Conservation (phyloP, 2,797 vertebrate genomes). For the Meda fulgida region DNA sequence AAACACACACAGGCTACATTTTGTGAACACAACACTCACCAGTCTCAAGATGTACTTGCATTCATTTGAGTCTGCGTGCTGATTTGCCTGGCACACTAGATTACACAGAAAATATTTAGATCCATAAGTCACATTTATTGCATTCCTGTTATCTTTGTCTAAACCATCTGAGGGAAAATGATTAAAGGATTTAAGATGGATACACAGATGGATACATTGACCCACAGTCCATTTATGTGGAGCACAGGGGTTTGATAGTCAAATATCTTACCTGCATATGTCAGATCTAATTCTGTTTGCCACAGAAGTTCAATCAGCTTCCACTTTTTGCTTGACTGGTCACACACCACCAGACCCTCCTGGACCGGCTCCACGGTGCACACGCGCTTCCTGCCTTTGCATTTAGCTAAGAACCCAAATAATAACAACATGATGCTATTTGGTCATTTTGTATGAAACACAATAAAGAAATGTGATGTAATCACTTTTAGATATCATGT, state of each 20-base stretch:
- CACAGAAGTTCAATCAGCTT: constrained; percentile 75
- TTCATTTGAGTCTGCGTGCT: constrained; percentile 67
- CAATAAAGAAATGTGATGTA: background rate
- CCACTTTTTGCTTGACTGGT: constrained; percentile 82
- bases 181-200: background rate
- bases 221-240: background rate
- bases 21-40: constrained; percentile 69
- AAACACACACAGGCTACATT: background rate
- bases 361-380: constrained; percentile 69
- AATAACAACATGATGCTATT: background rate
- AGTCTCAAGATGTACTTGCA: constrained; percentile 83
- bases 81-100: constrained; percentile 58
- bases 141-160: background rate
- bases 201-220: background rate
- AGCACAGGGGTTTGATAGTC: background rate
- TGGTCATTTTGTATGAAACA: background rate
- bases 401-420: constrained; percentile 50
- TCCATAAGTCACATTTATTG: background rate
- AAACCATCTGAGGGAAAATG: background rate
- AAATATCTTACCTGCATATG: constrained; percentile 82
- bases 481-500: background rate
- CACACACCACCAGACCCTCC: constrained; percentile 77
- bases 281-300: constrained; percentile 74
- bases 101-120: constrained; percentile 33
- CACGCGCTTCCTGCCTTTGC: constrained; percentile 69